Evolutionary conservation across 1,140 invertebrate genomes (phyloP).

Genomic region (Drosophila punjabiensis): DNA sequence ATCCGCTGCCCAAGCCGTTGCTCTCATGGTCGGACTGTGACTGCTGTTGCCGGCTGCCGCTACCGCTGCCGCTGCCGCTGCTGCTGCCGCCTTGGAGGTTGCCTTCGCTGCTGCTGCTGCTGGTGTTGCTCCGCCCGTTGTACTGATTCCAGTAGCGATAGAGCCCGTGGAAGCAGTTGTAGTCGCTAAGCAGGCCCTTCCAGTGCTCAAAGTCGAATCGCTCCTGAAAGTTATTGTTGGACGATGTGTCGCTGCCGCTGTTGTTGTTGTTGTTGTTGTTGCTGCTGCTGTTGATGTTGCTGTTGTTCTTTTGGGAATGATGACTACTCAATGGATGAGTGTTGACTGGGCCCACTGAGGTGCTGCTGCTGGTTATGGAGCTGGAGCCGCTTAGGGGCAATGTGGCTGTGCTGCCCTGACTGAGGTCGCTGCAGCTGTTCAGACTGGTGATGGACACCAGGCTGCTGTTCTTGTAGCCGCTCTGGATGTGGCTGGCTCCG

Average conservation of each 20-base stretch:
- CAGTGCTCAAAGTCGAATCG: constrained; percentile 79
- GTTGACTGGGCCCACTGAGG: constrained; percentile 7
- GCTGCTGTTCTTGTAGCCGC: constrained; percentile 61
- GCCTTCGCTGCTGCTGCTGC: constrained; percentile 14
- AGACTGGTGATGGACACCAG: constrained; percentile 70
- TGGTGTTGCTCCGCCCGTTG: constrained; percentile 30
- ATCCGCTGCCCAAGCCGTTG: constrained; percentile 54
- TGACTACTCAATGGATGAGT: constrained; percentile 24
- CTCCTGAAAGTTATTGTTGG: constrained; percentile 80
- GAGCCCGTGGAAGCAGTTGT: constrained; percentile 77
- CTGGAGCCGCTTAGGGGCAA: constrained; percentile 32
- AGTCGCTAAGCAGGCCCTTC: constrained; percentile 76
- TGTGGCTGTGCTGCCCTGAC: constrained; percentile 62
- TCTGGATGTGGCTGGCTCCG: neutral
- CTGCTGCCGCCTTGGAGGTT: constrained; percentile 9
- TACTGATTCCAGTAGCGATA: constrained; percentile 81
- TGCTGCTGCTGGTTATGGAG: constrained; percentile 10
- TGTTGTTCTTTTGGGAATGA: neutral
- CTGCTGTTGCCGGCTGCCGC: constrained; percentile 15
- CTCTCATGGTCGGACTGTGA: constrained; percentile 53
- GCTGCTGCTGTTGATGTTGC: constrained; percentile 13
- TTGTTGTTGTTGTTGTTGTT: constrained; percentile 27
- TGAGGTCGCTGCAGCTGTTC: constrained; percentile 67
- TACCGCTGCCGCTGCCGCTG: neutral
- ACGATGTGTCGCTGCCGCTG: constrained; percentile 73